Percentiles rank a stretch among this genome's conserved stretches.
Conservation (phyloP, 2,888 invertebrate species). For the Euplexia lucipara region DNA sequence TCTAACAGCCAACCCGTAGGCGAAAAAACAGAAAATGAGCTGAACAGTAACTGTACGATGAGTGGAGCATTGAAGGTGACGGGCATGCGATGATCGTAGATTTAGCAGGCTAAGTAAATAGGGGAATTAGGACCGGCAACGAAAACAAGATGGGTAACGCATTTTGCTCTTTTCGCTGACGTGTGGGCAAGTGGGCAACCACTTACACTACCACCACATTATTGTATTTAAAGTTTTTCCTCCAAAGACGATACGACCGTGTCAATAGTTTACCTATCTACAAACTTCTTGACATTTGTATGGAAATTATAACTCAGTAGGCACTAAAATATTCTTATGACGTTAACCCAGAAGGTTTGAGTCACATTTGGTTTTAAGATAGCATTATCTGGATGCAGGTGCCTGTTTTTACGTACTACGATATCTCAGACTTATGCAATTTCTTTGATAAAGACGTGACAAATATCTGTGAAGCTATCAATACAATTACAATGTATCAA, state of each 20-base stretch:
- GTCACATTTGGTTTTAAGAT: background rate
- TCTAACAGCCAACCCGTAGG: too few species aligned
- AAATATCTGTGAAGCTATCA: background rate
- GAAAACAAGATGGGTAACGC: too few species aligned
- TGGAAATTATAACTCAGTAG: background rate
- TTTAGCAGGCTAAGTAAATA: too few species aligned
- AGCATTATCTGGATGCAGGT: conserved; percentile 2
- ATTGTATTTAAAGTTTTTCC: background rate
- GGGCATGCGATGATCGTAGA: too few species aligned
- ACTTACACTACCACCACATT: background rate
- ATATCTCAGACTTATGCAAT: background rate
- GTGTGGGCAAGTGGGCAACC: too few species aligned
- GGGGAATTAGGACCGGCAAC: too few species aligned
- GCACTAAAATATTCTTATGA: background rate
- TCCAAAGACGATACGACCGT: background rate
- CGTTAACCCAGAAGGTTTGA: conserved; percentile 3
- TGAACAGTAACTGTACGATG: too few species aligned
- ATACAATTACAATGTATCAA: conserved; percentile 3
- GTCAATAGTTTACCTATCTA: background rate
- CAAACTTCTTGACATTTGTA: background rate
- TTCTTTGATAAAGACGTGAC: conserved; percentile 3
- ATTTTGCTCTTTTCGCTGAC: too few species aligned
- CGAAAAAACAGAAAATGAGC: too few species aligned
- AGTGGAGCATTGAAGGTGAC: too few species aligned
- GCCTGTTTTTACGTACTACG: background rate